Evolutionary conservation across 2,113 vertebrate genomes (phyloP).

Genomic region (Zapus hudsonius): DNA sequence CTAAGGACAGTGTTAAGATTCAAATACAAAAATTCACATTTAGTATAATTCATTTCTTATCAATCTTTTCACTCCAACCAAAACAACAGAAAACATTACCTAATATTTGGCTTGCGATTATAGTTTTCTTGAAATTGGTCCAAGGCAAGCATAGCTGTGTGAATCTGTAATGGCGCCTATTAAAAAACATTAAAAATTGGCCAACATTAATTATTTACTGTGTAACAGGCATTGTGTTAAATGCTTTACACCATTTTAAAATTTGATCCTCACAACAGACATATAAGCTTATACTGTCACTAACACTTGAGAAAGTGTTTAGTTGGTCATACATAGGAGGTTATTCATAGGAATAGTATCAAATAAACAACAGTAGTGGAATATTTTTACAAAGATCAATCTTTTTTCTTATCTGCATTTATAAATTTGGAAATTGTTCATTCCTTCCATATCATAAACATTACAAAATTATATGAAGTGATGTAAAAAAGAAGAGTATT

Average conservation of each 20-base stretch:
- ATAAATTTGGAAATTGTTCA: slow-evolving; percentile 24
- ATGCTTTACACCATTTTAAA: slow-evolving; percentile 30
- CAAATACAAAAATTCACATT: slow-evolving; percentile 34
- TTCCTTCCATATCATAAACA: slow-evolving; percentile 24
- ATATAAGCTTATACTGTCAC: not conserved
- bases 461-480: not conserved
- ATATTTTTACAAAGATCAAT: not conserved
- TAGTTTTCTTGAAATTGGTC: slow-evolving; percentile 93
- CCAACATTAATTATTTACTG: not conserved
- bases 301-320: not conserved
- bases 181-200: slow-evolving; percentile 57
- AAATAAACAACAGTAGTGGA: not conserved
- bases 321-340: not conserved
- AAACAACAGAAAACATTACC: slow-evolving; percentile 86
- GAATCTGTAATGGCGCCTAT: slow-evolving; percentile 94
- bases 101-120: slow-evolving; percentile 89
- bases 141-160: slow-evolving; percentile 94
- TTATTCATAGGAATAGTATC: not conserved
- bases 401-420: not conserved
- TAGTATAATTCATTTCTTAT: slow-evolving; percentile 8
- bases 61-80: not conserved
- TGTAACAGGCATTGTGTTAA: not conserved
- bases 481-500: too few relatives aligned
- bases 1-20: slow-evolving; percentile 11
- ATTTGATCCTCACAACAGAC: not conserved